Evolutionary conservation across 2,888 invertebrate species (phyloP).

Genomic region (Acleris cristana): DNA sequence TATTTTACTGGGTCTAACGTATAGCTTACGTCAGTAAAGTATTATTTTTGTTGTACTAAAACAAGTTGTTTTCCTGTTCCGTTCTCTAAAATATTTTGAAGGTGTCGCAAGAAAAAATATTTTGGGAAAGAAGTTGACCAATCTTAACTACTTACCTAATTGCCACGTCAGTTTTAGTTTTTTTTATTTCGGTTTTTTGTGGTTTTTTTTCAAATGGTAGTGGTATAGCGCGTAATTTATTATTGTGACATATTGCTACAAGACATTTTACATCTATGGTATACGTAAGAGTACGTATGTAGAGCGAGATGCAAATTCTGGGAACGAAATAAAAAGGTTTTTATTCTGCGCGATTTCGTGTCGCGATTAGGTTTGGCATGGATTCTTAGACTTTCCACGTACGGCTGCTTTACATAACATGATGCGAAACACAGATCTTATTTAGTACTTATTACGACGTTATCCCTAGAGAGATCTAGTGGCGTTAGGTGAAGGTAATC

Average conservation of each 20-base stretch:
- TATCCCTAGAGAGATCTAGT: no score
- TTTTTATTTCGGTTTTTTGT: no score
- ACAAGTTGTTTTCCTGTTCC: not conserved
- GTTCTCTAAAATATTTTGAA: constrained; percentile 4
- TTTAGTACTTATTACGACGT: no score
- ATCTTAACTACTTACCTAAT: not conserved
- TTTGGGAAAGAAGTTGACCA: not conserved
- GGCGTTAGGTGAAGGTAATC: no score
- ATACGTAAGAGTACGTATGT: not conserved
- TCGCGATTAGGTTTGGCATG: constrained; percentile 2
- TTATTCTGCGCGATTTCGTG: constrained; percentile 9
- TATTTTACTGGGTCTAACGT: no score
- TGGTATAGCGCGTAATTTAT: not conserved
- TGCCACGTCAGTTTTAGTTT: no score
- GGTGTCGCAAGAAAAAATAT: not conserved
- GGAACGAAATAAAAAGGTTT: constrained; percentile 18
- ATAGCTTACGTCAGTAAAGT: no score
- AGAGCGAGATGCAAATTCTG: constrained; percentile 13
- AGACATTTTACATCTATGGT: not conserved
- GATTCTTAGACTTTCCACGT: constrained; percentile 6
- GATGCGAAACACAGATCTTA: not conserved
- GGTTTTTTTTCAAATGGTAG: not conserved
- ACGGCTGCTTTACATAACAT: not conserved
- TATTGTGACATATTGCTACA: not conserved
- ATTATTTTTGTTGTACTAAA: no score